Conservation (phyloP, 2,797 vertebrate genomes). For the Poecilia gillii region DNA sequence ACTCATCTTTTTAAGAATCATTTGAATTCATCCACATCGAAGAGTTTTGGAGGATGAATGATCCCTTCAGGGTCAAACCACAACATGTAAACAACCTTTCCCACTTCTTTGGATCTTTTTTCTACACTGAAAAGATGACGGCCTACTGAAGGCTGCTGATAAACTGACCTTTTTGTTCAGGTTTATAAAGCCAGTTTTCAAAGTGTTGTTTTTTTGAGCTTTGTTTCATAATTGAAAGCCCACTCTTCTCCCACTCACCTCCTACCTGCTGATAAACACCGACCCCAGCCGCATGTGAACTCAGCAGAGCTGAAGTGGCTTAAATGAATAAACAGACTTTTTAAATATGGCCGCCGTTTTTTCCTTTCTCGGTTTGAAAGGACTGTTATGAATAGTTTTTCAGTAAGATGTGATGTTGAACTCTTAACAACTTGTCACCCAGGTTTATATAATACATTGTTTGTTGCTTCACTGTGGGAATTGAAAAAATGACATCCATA, state of each 20-base stretch:
- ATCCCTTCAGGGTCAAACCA: not conserved
- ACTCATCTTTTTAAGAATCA: not conserved
- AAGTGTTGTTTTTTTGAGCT: slow-evolving; percentile 3
- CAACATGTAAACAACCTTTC: not conserved
- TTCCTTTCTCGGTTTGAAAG: not conserved
- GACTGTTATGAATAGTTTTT: not conserved
- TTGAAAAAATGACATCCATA: not conserved
- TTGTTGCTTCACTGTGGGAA: not conserved
- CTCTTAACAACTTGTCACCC: not conserved
- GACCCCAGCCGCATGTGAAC: not conserved
- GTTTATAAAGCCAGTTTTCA: not conserved
- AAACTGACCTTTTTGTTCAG: not conserved
- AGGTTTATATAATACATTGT: not conserved
- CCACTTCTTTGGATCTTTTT: not conserved
- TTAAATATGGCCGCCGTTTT: not conserved
- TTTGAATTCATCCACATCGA: not conserved
- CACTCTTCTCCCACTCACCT: slow-evolving; percentile 16
- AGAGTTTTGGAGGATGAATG: not conserved
- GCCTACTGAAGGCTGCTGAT: not conserved
- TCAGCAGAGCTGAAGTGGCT: slow-evolving; percentile 7
- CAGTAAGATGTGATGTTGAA: not conserved
- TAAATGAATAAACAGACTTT: not conserved
- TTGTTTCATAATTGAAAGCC: not conserved
- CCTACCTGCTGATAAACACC: slow-evolving; percentile 9
- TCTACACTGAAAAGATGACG: not conserved